A percentile compares a stretch with the other conserved stretches of the same genome.
phyloP scores from a whole-genome alignment of 2,113 vertebrate genomes.

The Crotalus viridis region DNA sequence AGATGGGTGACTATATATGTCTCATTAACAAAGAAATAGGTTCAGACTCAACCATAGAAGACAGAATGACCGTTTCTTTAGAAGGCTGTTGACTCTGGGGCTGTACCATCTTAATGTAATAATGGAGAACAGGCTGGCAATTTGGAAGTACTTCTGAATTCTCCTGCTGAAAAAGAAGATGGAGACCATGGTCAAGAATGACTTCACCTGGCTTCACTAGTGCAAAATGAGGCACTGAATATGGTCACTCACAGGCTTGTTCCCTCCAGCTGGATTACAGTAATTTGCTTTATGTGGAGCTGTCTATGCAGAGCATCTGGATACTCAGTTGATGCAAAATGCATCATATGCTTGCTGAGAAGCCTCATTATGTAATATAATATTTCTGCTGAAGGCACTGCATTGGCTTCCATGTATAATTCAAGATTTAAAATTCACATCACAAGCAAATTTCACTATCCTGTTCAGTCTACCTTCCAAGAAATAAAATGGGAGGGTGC shows the following conservation, averaged over 20 bases:
- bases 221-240: neutral
- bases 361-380: neutral
- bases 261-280: neutral
- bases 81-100: neutral
- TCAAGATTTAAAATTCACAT: neutral
- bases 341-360: neutral
- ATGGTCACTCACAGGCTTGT: neutral
- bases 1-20: neutral
- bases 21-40: neutral
- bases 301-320: neutral
- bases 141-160: neutral
- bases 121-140: neutral
- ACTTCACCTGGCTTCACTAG: neutral
- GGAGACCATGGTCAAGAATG: neutral
- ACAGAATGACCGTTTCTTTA: neutral
- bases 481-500: neutral
- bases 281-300: neutral
- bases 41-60: neutral
- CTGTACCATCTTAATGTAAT: neutral
- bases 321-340: neutral
- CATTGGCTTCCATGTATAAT: neutral
- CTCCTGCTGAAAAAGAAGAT: neutral
- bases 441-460: neutral
- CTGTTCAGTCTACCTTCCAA: neutral
- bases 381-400: neutral